Conservation (phyloP, 2,888 invertebrate genomes). For the Pandemis corylana region DNA sequence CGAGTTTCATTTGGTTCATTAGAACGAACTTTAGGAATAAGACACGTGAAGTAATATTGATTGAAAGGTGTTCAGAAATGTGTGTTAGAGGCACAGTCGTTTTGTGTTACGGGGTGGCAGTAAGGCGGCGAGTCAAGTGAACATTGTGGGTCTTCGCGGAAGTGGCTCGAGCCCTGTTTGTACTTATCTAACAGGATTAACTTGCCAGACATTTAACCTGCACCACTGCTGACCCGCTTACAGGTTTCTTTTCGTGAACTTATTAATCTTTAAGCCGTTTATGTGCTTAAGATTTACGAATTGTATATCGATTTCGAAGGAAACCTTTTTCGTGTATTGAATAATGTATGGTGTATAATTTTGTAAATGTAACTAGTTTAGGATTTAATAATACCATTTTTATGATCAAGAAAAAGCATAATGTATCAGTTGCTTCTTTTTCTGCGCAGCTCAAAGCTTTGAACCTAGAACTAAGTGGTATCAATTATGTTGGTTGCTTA, state of each 20-base stretch:
- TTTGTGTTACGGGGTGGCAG: constrained; percentile 68
- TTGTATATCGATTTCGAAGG: constrained; percentile 39
- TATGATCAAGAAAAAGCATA: too few species aligned
- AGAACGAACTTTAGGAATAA: neutral
- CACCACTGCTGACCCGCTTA: constrained; percentile 80
- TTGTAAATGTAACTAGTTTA: neutral
- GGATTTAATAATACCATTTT: neutral
- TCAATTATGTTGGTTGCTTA: constrained; percentile 58
- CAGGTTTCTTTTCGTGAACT: constrained; percentile 77
- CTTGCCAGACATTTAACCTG: constrained; percentile 78
- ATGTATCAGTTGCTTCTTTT: too few species aligned
- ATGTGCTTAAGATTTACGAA: constrained; percentile 49
- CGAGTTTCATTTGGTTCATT: neutral
- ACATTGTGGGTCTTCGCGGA: constrained; percentile 77
- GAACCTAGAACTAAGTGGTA: neutral
- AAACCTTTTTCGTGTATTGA: constrained; percentile 34
- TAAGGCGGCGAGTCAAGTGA: constrained; percentile 78
- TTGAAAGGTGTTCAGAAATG: constrained; percentile 23
- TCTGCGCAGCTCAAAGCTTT: neutral
- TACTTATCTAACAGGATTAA: constrained; percentile 83
- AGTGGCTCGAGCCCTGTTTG: constrained; percentile 81
- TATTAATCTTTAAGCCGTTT: constrained; percentile 61
- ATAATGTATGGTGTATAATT: constrained; percentile 18
- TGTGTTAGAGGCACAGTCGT: constrained; percentile 42
- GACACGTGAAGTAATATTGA: constrained; percentile 16